A percentile compares a stretch with the other conserved stretches of the same genome.
Evolutionary conservation across 23 tunicate species (phyloP).

Genomic region (Diplosoma virens): DNA sequence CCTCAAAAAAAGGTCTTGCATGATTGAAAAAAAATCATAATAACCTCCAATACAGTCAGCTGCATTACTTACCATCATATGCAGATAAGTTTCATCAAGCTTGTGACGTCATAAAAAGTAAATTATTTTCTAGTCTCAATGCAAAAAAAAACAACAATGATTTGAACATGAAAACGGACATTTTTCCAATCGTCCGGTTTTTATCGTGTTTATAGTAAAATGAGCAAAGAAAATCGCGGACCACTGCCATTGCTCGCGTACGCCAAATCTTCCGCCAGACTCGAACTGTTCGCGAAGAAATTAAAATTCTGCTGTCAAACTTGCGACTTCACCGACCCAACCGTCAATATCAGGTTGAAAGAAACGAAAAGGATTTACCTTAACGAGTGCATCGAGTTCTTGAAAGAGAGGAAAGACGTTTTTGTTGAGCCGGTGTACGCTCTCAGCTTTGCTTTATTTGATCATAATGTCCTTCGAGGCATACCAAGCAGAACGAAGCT

Average conservation of each 20-base stretch:
- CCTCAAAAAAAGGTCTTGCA: too few species aligned
- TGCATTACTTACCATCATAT: too few species aligned
- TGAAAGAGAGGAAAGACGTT: conserved; percentile 54
- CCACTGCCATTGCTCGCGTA: conserved; percentile 40
- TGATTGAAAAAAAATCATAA: too few species aligned
- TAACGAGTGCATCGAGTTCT: conserved; percentile 64
- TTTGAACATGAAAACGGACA: too few species aligned
- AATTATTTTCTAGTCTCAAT: too few species aligned
- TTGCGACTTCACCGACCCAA: conserved; percentile 34
- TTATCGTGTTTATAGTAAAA: too few species aligned
- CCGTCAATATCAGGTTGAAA: conserved; percentile 38
- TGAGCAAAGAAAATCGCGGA: neutral
- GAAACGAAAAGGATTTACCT: conserved; percentile 55
- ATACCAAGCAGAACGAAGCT: conserved; percentile 17
- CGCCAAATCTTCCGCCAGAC: conserved; percentile 43
- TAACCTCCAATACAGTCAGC: too few species aligned
- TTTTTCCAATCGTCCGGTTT: too few species aligned
- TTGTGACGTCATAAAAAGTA: too few species aligned
- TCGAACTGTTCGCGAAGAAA: conserved; percentile 75
- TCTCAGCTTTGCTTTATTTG: conserved; percentile 47
- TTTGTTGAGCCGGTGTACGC: conserved; percentile 76
- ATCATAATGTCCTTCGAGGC: conserved; percentile 55
- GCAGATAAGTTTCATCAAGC: too few species aligned
- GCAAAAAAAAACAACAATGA: too few species aligned
- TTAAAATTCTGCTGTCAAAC: conserved; percentile 56